These are phyloP conservation scores for Coilia nasus DNA, from an alignment of 2,797 vertebrate genomes.

Conservation along the genomic window DNA sequence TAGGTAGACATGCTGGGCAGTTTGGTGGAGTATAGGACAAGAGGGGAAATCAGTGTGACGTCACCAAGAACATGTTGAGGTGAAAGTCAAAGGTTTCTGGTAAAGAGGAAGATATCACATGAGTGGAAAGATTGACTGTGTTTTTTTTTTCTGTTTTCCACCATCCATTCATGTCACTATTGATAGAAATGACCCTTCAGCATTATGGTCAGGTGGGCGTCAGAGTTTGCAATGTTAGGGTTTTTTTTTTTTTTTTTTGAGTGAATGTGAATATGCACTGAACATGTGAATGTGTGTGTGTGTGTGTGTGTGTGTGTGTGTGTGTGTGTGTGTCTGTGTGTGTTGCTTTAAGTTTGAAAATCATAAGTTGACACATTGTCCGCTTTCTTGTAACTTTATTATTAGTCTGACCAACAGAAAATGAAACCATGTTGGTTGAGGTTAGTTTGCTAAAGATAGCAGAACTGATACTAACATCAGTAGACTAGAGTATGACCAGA, in stretches of 20 bases:
- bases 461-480: too few relatives aligned
- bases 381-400: too few relatives aligned
- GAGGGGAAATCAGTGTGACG: not conserved
- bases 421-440: too few relatives aligned
- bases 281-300: too few relatives aligned
- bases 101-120: constrained; percentile 13
- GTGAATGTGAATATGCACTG: not conserved
- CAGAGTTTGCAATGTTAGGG: not conserved
- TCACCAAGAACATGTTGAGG: not conserved
- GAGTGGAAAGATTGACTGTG: constrained; percentile 14
- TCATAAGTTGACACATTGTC: too few relatives aligned
- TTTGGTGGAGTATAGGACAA: not conserved
- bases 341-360: too few relatives aligned
- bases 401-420: too few relatives aligned
- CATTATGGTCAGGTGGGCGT: not conserved
- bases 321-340: constrained; percentile 1
- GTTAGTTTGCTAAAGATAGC: too few relatives aligned
- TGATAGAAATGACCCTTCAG: not conserved
- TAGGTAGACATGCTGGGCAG: not conserved
- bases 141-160: not conserved
- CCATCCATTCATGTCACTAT: not conserved
- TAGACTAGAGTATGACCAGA: too few relatives aligned
- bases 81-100: constrained; percentile 12
- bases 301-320: not conserved
- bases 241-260: too few relatives aligned